Evolutionary conservation across 2,113 vertebrate genomes (phyloP), one percentile per base, ranked within the genome.

Genomic region (Vulpes lagopus): DNA sequence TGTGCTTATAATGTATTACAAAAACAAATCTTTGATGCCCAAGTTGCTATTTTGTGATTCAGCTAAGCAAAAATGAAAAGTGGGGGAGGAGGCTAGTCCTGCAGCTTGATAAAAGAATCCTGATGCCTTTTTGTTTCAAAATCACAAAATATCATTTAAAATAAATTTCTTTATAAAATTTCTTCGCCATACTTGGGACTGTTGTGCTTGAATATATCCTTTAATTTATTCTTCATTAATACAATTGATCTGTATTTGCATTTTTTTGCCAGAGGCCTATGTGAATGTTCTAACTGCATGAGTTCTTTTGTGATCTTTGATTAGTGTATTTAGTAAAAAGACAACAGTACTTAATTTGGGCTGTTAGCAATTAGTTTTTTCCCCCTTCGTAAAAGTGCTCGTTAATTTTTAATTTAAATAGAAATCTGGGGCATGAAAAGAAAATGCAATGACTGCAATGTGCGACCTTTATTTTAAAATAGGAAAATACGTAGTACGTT

Each of bases 171-270:
- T 96, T 79, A 67, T 96, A 51, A 27, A 71, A 81, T 89, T 89
- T 95, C 65, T 9, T 92, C 3, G 80, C 94, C 97, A 94, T 96
- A 97, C 93, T 97, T 98, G 96, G 88, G 79, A 96, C 95, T 97
- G 92, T 97, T 98, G 94, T 98, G 73, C 93, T 97, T 98, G 93
- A 97, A 95, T 98, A 97, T 98, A 98, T 97, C 95, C 59, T 97
- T 92, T 67, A 43, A n/a, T 90, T 95, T 96, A 25, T 96, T 96
- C 49, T 87, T 96, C 69, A 86, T 90, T 98, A 94, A 96, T 95
- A 76, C 27, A 90, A 0, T 83, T 87, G 49, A 69, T 97, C n/a
- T 96, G 5, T 96, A 95, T 80, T 95, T 95, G 27, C 74, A 59
- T 95, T 95, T 94, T 94, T 95, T 97, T 90, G 83, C 95, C 86